Base-by-base conservation (phyloP, 1,140 invertebrate species). In the Drosophila persimilis region DNA sequence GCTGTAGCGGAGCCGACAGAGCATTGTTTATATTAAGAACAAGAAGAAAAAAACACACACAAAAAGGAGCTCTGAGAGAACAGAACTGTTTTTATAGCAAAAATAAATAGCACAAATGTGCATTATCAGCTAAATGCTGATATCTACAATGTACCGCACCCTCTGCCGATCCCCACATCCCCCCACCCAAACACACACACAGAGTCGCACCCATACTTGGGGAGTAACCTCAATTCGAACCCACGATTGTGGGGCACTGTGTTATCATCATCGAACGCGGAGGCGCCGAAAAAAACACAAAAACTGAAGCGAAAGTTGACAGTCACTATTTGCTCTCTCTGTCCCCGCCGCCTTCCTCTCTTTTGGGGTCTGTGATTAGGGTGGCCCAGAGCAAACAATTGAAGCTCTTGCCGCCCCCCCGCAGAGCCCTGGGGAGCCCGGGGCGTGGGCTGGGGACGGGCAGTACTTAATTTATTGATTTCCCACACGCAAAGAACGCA, bases 21-120 rank as follows among this genome's bases (percentile, higher is more conserved):
- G 53, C 31, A 64, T 65, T 74, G 70, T 74, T 74, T 73, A 62
- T 74, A 75, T 66, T 81, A 62, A 80, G 64, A 81, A 63, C 65
- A 80, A 61, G 31, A 73, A 15, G 67, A 57, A 67, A 54, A 52
- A 67, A 51, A 2, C 7, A 31, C 7, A 17, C 15, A 46, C 35
- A 66, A 54, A 52, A 39, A 5, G 39, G 22, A 41, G 39, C 9
- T 26, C 24, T 26, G 24, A 26, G 20, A 3, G 35, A 8, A 11
- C 39, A 67, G 58, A 26, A 26, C 24, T 60, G 41, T 65, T 74
- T 58, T 72, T 67, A 81, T 75, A 64, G 78, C 74, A 86, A 83
- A 83, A 86, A 86, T 78, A 88, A 86, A 88, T 88, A 76, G 83
- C 78, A 83, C 83, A 86, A 86, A 86, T 86, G 83, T 86, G 83